Evolutionary conservation across 2,888 invertebrate species (phyloP), one percentile per base, ranked within the genome.

Genomic region (Chaitophorus viminalis): DNA sequence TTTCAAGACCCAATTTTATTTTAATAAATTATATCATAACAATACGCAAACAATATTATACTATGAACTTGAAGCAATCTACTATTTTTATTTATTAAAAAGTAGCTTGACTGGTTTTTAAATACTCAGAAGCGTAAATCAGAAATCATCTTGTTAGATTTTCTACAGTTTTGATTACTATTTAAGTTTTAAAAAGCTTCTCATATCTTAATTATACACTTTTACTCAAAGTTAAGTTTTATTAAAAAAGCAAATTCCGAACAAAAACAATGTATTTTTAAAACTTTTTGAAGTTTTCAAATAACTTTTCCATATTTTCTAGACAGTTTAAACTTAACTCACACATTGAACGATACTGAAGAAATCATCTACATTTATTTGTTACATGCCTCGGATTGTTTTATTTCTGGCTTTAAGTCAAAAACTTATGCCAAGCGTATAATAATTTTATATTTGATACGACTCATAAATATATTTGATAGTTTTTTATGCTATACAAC

Each of bases 341-440:
- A 17, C 8, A 21, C 52, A 54, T 72, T 60, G 86, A 79, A 86
- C 72, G 60, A 78, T 31, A 36, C 36, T 33, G 60, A 79, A 87
- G 36, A 81, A 81, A 79, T 39, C 54, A 60, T 87, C 54, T 60
- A 72, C 74, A 79, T 79, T 86, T 79, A 46, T 87, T 87, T 81
- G 87, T 81, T 87, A 87, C 74, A 79, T 74, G n/a, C 74, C 33
- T 75, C 65, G 74, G 74, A 79, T 87, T 87, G 77, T 87, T 87
- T 87, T 65, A 81, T 39, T 81, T 81, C 65, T 87, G 87, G 87
- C 87, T 33, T 60, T 29, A 31, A 81, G 81, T 87, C 87, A 87
- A 87, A 81, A 87, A 87, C 87, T 29, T 74, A 87, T 81, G 87
- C 72, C 81, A 87, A 87, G 60, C 81, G 36, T 87, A 79, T 87